Conservation (phyloP, 2,888 invertebrate genomes). For the Luperina nickerlii region DNA sequence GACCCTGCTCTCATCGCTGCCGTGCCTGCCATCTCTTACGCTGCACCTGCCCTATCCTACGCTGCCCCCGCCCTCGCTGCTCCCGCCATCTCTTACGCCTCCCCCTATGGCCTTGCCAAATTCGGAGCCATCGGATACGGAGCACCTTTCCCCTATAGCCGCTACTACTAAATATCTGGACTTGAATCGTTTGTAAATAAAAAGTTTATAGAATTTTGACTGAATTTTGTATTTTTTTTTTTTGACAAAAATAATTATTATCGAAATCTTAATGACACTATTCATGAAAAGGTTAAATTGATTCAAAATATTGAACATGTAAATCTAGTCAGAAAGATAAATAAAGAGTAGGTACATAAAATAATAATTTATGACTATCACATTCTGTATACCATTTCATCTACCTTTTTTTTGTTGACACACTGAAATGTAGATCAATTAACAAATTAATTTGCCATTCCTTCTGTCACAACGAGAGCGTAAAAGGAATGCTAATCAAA, state of each 20-base stretch:
- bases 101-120: slow-evolving; percentile 47
- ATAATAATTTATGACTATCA: neutral
- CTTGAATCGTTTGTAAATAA: slow-evolving; percentile 58
- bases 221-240: slow-evolving; percentile 26
- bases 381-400: neutral
- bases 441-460: slow-evolving; percentile 51
- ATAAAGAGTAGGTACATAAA: neutral
- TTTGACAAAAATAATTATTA: neutral
- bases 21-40: slow-evolving; percentile 57
- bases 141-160: slow-evolving; percentile 58
- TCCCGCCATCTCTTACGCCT: slow-evolving; percentile 22
- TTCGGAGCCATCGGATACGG: slow-evolving; percentile 51
- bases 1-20: slow-evolving; percentile 78
- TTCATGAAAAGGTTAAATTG: neutral
- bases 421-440: slow-evolving; percentile 25
- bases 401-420: slow-evolving; percentile 14
- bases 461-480: slow-evolving; percentile 29
- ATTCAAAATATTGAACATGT: neutral
- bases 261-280: neutral
- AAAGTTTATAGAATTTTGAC: slow-evolving; percentile 46
- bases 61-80: slow-evolving; percentile 48
- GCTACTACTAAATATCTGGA: slow-evolving; percentile 57
- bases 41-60: slow-evolving; percentile 63
- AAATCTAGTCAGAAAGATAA: neutral
- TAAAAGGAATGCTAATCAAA: slow-evolving; percentile 59